phyloP scores from a whole-genome alignment of 2,888 invertebrate genomes.

The Hybos culiciformis region DNA sequence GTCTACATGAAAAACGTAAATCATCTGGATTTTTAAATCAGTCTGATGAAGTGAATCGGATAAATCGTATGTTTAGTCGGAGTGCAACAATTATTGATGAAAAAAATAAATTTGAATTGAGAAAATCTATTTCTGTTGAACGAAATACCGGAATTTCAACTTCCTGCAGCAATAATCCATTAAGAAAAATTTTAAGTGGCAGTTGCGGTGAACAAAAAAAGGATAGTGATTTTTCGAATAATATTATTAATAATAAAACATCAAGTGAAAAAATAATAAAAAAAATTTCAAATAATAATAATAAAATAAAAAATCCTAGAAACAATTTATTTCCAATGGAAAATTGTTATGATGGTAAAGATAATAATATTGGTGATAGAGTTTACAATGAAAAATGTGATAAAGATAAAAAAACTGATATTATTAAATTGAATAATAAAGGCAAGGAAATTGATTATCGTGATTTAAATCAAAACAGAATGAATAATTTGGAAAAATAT shows the following conservation, averaged over 20 bases:
- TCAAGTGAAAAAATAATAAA: not conserved
- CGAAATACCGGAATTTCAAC: not conserved
- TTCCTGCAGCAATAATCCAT: too few species aligned
- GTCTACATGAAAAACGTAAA: slow-evolving; percentile 18
- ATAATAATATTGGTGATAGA: not conserved
- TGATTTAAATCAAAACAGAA: slow-evolving; percentile 1
- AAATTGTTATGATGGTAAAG: not conserved
- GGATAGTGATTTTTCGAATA: not conserved
- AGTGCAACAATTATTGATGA: slow-evolving; percentile 11
- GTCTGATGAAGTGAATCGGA: slow-evolving; percentile 21
- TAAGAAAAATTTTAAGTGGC: not conserved
- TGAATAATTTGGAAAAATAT: not conserved
- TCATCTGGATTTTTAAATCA: slow-evolving; percentile 12
- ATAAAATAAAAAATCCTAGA: not conserved
- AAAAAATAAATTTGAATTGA: not conserved
- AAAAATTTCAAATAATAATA: not conserved
- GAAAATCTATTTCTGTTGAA: slow-evolving; percentile 3
- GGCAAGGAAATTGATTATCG: not conserved
- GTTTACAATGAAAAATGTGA: not conserved
- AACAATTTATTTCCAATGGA: not conserved
- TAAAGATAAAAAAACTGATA: not conserved
- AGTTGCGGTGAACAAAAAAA: not conserved
- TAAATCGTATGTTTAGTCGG: slow-evolving; percentile 20
- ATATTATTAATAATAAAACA: not conserved
- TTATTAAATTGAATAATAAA: not conserved